A percentile compares a stretch with the other conserved stretches of the same genome.
phyloP scores from a whole-genome alignment of 2,888 invertebrate species.

The Myopa tessellatipennis region DNA sequence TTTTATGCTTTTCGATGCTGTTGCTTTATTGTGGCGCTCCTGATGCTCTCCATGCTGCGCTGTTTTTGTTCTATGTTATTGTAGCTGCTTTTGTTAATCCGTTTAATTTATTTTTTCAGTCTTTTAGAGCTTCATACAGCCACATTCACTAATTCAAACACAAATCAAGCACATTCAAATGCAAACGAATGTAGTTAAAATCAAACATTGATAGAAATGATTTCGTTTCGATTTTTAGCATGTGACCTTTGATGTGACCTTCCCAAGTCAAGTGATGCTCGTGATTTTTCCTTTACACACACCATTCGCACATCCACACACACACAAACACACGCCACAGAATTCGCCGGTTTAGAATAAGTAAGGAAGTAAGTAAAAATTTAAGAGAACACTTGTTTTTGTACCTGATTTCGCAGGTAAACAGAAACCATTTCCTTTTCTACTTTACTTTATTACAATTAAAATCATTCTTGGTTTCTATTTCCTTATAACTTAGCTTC shows the following conservation, averaged over 20 bases:
- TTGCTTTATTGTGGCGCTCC: neutral
- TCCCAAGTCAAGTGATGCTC: constrained; percentile 9
- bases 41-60: neutral
- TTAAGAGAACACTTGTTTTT: too few relatives aligned
- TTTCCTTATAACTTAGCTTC: too few relatives aligned
- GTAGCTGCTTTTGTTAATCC: neutral
- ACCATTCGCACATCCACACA: neutral
- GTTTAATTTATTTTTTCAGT: neutral
- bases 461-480: too few relatives aligned
- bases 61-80: neutral
- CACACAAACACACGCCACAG: neutral
- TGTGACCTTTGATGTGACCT: constrained; percentile 35
- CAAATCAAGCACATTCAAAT: too few relatives aligned
- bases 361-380: neutral
- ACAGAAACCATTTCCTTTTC: too few relatives aligned
- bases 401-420: neutral
- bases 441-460: too few relatives aligned
- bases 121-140: too few relatives aligned
- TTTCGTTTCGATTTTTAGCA: constrained; percentile 5
- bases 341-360: neutral
- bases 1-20: neutral
- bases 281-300: neutral
- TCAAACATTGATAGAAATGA: neutral
- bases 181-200: neutral
- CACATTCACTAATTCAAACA: neutral